These are phyloP conservation scores for Ceuthmochares aereus DNA, from an alignment of 2,113 vertebrate species.

Conservation along the genomic window DNA sequence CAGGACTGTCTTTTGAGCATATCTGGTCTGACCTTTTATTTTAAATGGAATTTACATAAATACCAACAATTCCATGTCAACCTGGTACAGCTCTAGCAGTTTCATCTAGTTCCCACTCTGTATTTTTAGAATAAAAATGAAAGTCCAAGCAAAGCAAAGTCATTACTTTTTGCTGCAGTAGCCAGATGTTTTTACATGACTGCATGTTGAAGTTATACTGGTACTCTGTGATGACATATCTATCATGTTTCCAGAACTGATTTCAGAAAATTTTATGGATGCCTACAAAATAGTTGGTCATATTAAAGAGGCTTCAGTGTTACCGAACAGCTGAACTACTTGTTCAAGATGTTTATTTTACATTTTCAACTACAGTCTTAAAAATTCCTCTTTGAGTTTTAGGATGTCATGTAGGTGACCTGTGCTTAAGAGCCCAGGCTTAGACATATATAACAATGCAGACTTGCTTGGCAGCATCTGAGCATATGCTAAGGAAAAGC, in stretches of 20 bases:
- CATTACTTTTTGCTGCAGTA: neutral
- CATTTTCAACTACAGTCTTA: neutral
- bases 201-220: neutral
- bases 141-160: neutral
- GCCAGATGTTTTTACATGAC: neutral
- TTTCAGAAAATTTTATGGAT: neutral
- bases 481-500: neutral
- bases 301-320: neutral
- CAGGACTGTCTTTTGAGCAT: neutral
- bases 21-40: constrained; percentile 8
- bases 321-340: neutral
- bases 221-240: neutral
- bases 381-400: neutral
- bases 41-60: neutral
- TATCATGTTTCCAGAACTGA: neutral
- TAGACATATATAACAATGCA: neutral
- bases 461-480: neutral
- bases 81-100: neutral
- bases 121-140: neutral
- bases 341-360: neutral
- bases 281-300: neutral
- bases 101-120: neutral
- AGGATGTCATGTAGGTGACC: neutral
- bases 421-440: neutral
- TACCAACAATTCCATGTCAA: neutral